Evolutionary conservation across 2,888 invertebrate species (phyloP).

Genomic region (Tipula helvola): DNA sequence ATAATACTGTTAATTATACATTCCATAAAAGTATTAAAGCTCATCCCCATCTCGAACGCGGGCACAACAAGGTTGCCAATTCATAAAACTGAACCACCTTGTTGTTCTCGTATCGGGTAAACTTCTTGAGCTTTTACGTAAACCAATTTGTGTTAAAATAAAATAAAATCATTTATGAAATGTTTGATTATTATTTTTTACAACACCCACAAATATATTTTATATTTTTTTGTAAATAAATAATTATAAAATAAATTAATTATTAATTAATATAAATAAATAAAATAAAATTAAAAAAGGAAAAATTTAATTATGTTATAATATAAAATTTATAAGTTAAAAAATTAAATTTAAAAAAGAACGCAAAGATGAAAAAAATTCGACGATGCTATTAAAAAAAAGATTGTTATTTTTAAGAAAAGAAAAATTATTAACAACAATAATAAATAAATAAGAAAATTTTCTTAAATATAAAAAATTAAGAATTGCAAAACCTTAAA

Average conservation of each 20-base stretch:
- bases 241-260: neutral
- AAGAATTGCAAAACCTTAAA: neutral
- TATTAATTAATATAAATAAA: neutral
- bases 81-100: neutral
- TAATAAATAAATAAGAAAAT: neutral
- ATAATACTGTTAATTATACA: neutral
- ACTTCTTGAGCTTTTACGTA: neutral
- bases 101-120: neutral
- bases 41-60: neutral
- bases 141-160: neutral
- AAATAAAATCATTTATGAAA: neutral
- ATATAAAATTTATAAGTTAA: neutral
- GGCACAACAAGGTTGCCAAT: neutral
- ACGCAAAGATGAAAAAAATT: neutral
- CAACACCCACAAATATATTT: neutral
- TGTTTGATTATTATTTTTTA: neutral
- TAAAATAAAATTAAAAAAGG: neutral
- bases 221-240: neutral
- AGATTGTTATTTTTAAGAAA: neutral
- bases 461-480: neutral
- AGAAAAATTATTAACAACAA: neutral
- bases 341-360: neutral
- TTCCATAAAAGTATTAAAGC: neutral
- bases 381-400: neutral
- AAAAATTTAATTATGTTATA: neutral